These are phyloP conservation scores for Harlomillsia oculata DNA, from an alignment of 1,140 invertebrate species.

Conservation along the genomic window DNA sequence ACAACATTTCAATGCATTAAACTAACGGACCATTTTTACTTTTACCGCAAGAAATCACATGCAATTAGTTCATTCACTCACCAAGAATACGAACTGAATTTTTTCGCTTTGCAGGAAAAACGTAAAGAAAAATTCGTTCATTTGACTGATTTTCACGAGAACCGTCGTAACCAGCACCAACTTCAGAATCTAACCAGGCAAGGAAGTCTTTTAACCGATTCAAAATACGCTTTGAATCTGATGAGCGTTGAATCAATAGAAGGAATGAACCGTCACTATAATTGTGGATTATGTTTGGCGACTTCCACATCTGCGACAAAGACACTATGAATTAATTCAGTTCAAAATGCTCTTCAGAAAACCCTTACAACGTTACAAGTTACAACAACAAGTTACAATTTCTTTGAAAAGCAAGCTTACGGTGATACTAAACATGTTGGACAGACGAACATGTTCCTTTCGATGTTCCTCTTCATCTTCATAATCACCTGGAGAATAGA, in stretches of 20 bases:
- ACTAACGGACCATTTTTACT: not conserved
- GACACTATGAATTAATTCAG: too few species aligned
- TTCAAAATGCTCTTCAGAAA: too few species aligned
- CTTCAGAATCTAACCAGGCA: conserved; percentile 32
- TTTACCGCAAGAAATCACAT: not conserved
- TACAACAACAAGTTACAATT: too few species aligned
- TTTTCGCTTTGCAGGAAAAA: conserved; percentile 24
- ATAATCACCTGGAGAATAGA: conserved; percentile 33
- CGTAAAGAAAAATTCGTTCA: conserved; percentile 24
- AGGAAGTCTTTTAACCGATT: conserved; percentile 25
- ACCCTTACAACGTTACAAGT: too few species aligned
- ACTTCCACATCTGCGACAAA: conserved; percentile 34
- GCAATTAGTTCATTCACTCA: not conserved
- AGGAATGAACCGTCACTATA: conserved; percentile 22
- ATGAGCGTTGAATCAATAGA: conserved; percentile 10
- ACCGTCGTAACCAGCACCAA: conserved; percentile 9
- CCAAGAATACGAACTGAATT: conserved; percentile 28
- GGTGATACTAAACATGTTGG: conserved; percentile 25
- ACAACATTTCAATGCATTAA: not conserved
- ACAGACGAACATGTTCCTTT: conserved; percentile 27
- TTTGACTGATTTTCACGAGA: not conserved
- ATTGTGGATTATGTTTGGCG: conserved; percentile 17
- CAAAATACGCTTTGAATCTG: not conserved
- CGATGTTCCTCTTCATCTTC: conserved; percentile 31
- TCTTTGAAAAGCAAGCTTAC: too few species aligned